Percentiles rank a stretch among this genome's conserved stretches.
Conservation (phyloP, 2,888 invertebrate genomes). For the Tenthredo amoena region DNA sequence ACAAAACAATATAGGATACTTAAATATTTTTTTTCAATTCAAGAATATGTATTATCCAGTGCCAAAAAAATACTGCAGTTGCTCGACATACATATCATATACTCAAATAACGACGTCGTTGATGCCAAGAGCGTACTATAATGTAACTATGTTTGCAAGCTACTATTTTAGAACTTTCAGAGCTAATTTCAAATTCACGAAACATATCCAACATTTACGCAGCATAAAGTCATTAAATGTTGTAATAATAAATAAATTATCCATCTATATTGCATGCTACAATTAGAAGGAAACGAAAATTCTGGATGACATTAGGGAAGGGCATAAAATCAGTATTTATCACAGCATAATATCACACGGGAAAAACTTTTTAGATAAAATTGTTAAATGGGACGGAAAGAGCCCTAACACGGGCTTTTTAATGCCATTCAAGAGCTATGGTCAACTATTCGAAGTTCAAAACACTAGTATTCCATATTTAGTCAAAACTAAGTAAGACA, state of each 20-base stretch:
- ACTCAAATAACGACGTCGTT: not conserved
- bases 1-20: slow-evolving; percentile 55
- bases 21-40: slow-evolving; percentile 16
- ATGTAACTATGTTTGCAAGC: not conserved
- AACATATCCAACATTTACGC: not conserved
- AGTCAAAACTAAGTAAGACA: not conserved
- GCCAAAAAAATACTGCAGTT: slow-evolving; percentile 5
- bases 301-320: not conserved
- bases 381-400: not conserved
- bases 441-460: not conserved
- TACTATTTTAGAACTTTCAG: not conserved
- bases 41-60: not conserved
- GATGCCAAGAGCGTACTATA: not conserved
- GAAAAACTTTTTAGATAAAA: not conserved
- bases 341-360: not conserved
- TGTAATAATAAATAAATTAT: not conserved
- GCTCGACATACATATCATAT: not conserved
- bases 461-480: not conserved
- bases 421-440: not conserved
- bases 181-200: not conserved
- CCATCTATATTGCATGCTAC: not conserved
- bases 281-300: not conserved
- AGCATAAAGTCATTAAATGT: not conserved
- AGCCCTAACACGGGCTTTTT: not conserved
- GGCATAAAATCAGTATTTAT: not conserved